Evolutionary conservation across 2,113 vertebrate species (phyloP).

Genomic region (Percopsis transmontana): DNA sequence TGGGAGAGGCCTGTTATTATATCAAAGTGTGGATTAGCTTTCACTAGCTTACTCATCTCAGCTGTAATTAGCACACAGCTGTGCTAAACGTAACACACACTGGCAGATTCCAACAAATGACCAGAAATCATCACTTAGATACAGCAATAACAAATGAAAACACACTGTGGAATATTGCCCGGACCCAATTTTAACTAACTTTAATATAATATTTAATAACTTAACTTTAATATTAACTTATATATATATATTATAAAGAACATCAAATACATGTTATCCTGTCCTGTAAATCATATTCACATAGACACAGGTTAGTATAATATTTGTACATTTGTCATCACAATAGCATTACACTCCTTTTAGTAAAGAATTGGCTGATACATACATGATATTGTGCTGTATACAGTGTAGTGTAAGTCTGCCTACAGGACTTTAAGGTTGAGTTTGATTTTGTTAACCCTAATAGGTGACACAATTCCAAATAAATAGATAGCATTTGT

Average conservation of each 20-base stretch:
- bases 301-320: background rate
- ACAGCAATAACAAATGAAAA: constrained; percentile 32
- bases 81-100: constrained; percentile 50
- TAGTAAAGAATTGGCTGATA: background rate
- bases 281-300: background rate
- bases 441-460: too few species aligned
- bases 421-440: too few species aligned
- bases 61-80: constrained; percentile 66
- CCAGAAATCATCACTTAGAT: constrained; percentile 39
- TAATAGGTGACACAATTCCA: too few species aligned
- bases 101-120: constrained; percentile 46
- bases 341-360: background rate
- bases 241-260: background rate
- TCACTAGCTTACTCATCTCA: constrained; percentile 56
- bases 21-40: constrained; percentile 58
- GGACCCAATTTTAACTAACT: background rate
- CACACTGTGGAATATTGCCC: background rate
- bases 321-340: background rate
- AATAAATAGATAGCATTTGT: background rate
- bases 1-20: constrained; percentile 47
- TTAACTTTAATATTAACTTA: background rate
- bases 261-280: background rate
- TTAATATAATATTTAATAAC: too few species aligned
- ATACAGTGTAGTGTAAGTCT: too few species aligned
- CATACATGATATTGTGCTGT: too few species aligned